Evolutionary conservation across 2,113 vertebrate species (phyloP).

Genomic region (Cinclus cinclus): DNA sequence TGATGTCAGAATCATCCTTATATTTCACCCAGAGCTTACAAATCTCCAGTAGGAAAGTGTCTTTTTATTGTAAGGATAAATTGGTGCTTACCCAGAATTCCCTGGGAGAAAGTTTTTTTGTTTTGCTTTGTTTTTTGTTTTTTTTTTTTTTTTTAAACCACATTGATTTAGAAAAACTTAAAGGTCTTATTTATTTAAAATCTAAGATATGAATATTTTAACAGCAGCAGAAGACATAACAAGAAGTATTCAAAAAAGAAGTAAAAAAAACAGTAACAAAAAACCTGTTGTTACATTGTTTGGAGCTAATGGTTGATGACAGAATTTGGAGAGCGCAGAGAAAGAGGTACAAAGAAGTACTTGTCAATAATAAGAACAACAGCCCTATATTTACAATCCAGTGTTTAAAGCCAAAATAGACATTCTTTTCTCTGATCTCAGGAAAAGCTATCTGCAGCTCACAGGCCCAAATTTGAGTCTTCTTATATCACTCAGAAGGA

Average conservation of each 20-base stretch:
- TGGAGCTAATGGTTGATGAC: not conserved
- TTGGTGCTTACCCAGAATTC: slow-evolving; percentile 23
- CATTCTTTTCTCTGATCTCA: slow-evolving; percentile 52
- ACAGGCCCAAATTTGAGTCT: slow-evolving; percentile 24
- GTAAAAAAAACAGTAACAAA: not conserved
- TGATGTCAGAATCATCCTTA: slow-evolving; percentile 13
- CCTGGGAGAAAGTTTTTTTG: not conserved
- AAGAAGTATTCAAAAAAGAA: not conserved
- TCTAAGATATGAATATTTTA: slow-evolving; percentile 37
- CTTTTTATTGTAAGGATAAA: slow-evolving; percentile 50
- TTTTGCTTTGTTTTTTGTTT: no score
- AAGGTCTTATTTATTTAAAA: slow-evolving; percentile 30
- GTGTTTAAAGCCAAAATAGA: slow-evolving; percentile 28
- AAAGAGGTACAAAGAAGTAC: not conserved
- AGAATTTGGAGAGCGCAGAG: not conserved
- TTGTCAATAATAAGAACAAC: slow-evolving; percentile 35
- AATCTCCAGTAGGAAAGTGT: slow-evolving; percentile 34
- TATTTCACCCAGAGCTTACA: slow-evolving; percentile 63
- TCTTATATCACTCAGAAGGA: slow-evolving; percentile 33
- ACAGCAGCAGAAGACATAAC: not conserved
- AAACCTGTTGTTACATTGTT: not conserved
- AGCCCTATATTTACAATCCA: slow-evolving; percentile 10
- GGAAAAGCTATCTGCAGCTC: slow-evolving; percentile 55
- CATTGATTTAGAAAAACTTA: slow-evolving; percentile 36
- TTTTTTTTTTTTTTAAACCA: no score